Conservation (phyloP, 2,797 vertebrate genomes). For the Clarias platycephalus region DNA sequence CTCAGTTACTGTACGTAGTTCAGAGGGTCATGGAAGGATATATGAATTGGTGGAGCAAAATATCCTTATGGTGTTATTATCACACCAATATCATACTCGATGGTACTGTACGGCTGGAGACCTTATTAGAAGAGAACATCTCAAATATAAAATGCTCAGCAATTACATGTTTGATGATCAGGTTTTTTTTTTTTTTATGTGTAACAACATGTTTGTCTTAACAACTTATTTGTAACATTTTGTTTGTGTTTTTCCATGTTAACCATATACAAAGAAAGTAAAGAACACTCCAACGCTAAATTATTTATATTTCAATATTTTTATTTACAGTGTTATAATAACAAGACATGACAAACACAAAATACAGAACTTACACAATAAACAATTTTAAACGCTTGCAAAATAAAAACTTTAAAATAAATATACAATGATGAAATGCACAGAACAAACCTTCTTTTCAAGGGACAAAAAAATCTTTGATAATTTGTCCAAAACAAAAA, state of each 20-base stretch:
- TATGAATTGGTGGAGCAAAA: too few relatives aligned
- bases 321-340: constrained; percentile 76
- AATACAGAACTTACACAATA: constrained; percentile 65
- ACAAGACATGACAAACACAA: constrained; percentile 60
- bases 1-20: too few relatives aligned
- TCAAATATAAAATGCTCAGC: too few relatives aligned
- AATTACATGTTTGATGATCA: too few relatives aligned
- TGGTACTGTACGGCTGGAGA: too few relatives aligned
- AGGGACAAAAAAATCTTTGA: constrained; percentile 39
- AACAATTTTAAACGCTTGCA: constrained; percentile 51
- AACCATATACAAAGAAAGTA: neutral
- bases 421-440: constrained; percentile 67
- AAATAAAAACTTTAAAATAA: constrained; percentile 68
- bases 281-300: neutral
- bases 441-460: constrained; percentile 44
- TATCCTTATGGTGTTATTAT: too few relatives aligned
- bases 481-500: constrained; percentile 51
- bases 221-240: neutral
- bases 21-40: too few relatives aligned
- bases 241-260: too few relatives aligned
- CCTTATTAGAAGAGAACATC: too few relatives aligned
- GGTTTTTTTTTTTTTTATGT: too few relatives aligned
- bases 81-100: too few relatives aligned
- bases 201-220: neutral
- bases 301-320: constrained; percentile 56